phyloP scores from a whole-genome alignment of 2,113 vertebrate species.

The Pseudorhombus dupliciocellatus region DNA sequence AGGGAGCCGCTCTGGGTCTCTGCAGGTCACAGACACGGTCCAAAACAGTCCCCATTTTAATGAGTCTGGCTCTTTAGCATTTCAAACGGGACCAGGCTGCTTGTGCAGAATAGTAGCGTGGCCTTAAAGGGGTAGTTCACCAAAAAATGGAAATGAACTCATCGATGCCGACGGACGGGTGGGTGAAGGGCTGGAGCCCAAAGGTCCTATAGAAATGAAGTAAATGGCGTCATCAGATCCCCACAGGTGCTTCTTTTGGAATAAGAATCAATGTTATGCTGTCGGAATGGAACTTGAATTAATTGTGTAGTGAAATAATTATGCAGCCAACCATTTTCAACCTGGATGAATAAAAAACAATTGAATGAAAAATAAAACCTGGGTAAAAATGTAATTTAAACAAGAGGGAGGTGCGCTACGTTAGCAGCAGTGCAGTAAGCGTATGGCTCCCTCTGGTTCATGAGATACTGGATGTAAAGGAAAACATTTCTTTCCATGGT shows the following conservation, averaged over 20 bases:
- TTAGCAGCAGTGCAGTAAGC: background rate
- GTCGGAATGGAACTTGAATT: too few species aligned
- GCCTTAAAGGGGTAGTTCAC: too few species aligned
- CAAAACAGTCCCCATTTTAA: background rate
- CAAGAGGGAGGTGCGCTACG: background rate
- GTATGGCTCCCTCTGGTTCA: constrained; percentile 8
- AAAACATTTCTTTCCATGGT: constrained; percentile 60
- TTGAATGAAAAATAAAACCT: background rate
- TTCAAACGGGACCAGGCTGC: too few species aligned
- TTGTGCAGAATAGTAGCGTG: too few species aligned
- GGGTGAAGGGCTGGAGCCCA: too few species aligned
- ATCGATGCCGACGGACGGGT: too few species aligned
- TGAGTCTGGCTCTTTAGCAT: too few species aligned
- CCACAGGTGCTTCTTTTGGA: too few species aligned
- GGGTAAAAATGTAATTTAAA: background rate
- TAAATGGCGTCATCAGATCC: too few species aligned
- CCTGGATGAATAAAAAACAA: background rate
- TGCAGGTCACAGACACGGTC: background rate
- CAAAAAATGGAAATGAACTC: too few species aligned
- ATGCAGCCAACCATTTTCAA: background rate
- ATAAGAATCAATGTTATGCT: too few species aligned
- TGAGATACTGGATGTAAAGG: constrained; percentile 43
- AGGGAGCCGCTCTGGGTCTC: constrained; percentile 1
- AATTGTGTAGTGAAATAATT: background rate
- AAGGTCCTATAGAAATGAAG: too few species aligned